A percentile compares a stretch with the other conserved stretches of the same genome.
Evolutionary conservation across 2,797 vertebrate genomes (phyloP).

Genomic region (Sitta carolinensis): DNA sequence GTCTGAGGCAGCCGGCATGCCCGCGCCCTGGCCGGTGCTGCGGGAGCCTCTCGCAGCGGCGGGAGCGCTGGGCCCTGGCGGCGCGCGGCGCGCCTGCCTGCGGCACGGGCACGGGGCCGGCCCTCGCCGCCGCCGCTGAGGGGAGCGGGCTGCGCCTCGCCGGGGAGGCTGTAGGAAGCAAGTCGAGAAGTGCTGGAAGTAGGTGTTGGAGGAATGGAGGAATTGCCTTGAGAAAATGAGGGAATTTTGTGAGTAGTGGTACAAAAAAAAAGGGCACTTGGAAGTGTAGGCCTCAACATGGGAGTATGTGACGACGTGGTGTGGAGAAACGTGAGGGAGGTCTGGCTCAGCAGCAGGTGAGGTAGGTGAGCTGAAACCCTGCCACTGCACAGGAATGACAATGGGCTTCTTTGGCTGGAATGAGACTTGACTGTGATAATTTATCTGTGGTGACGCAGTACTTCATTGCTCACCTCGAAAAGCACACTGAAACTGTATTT

Average conservation of each 20-base stretch:
- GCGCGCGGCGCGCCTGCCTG: too few species aligned
- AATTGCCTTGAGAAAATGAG: not conserved
- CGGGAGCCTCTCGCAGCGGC: too few species aligned
- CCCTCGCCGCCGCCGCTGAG: not conserved
- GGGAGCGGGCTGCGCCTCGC: rapidly evolving
- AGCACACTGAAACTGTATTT: not conserved
- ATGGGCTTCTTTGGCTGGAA: not conserved
- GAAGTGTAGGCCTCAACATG: not conserved
- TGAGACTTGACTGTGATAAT: not conserved
- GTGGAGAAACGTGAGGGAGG: not conserved
- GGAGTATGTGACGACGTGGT: not conserved
- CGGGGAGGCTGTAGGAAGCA: not conserved
- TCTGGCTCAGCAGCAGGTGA: not conserved
- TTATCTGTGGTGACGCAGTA: not conserved
- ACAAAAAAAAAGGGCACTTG: not conserved
- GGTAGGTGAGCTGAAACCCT: not conserved
- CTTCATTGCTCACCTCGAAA: not conserved
- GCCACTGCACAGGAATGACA: not conserved
- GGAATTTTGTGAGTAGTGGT: not conserved
- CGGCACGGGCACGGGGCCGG: too few species aligned
- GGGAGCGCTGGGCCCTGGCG: too few species aligned
- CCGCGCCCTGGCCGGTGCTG: not conserved
- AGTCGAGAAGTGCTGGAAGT: not conserved
- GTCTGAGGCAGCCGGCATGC: rapidly evolving
- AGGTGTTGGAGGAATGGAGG: not conserved